Evolutionary conservation across 2,888 invertebrate genomes (phyloP).

Genomic region (Tribolium freemani): DNA sequence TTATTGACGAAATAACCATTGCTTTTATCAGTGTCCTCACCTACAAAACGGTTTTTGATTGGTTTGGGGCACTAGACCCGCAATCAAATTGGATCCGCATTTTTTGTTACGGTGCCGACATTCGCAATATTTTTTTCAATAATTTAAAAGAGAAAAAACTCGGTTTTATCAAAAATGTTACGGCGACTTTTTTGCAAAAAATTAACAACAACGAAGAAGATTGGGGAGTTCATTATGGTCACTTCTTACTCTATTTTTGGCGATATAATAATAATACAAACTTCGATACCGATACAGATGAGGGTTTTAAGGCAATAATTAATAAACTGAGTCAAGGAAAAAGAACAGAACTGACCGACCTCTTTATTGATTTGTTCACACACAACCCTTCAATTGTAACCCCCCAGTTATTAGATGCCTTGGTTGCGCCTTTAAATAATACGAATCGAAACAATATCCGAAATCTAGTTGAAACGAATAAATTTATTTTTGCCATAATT

Average conservation of each 20-base stretch:
- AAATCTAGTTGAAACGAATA: constrained; percentile 39
- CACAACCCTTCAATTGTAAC: constrained; percentile 39
- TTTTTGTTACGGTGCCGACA: constrained; percentile 45
- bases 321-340: constrained; percentile 29
- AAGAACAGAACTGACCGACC: constrained; percentile 30
- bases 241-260: constrained; percentile 39
- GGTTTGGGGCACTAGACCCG: constrained; percentile 45
- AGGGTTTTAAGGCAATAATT: constrained; percentile 16
- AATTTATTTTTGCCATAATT: constrained; percentile 45
- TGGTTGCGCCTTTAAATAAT: constrained; percentile 45
- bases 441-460: constrained; percentile 38
- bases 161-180: constrained; percentile 15
- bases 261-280: constrained; percentile 22
- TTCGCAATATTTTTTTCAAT: constrained; percentile 42
- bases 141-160: constrained; percentile 28
- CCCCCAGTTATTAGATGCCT: constrained; percentile 39
- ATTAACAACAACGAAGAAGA: not conserved
- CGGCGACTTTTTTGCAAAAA: constrained; percentile 6
- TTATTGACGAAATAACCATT: constrained; percentile 44
- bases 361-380: constrained; percentile 38
- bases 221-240: not conserved
- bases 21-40: constrained; percentile 44
- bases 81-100: constrained; percentile 49
- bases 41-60: constrained; percentile 41
- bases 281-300: not conserved